Evolutionary conservation across 64 coral and sea anemone species (phyloP).

Genomic region (Actinia equina): DNA sequence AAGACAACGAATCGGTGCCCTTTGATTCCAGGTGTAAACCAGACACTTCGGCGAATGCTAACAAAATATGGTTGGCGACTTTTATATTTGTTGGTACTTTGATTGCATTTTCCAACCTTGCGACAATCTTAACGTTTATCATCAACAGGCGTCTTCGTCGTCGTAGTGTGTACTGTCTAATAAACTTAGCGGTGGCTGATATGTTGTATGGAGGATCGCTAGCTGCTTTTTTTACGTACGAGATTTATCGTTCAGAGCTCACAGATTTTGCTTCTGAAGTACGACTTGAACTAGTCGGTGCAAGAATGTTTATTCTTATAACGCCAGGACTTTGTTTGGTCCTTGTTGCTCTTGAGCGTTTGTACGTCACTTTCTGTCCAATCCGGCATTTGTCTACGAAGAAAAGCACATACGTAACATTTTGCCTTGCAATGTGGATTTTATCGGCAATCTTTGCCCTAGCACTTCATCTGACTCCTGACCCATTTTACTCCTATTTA

Average conservation of each 20-base stretch:
- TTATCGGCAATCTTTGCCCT: background rate
- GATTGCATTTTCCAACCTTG: background rate
- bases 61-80: background rate
- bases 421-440: background rate
- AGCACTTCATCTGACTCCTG: background rate
- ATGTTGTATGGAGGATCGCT: background rate
- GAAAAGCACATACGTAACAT: background rate
- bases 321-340: background rate
- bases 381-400: background rate
- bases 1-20: background rate
- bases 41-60: background rate
- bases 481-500: background rate
- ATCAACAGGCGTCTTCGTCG: conserved; percentile 4
- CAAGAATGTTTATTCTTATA: background rate
- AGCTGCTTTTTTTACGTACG: background rate
- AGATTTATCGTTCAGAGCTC: background rate
- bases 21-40: background rate
- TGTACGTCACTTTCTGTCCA: background rate
- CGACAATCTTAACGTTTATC: background rate
- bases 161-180: background rate
- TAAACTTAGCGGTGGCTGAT: conserved; percentile 3
- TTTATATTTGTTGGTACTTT: background rate
- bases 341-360: background rate
- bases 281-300: background rate
- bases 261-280: background rate